These are phyloP conservation scores for Terrapene triunguis DNA, from an alignment of 2,113 vertebrate species.

Conservation along the genomic window DNA sequence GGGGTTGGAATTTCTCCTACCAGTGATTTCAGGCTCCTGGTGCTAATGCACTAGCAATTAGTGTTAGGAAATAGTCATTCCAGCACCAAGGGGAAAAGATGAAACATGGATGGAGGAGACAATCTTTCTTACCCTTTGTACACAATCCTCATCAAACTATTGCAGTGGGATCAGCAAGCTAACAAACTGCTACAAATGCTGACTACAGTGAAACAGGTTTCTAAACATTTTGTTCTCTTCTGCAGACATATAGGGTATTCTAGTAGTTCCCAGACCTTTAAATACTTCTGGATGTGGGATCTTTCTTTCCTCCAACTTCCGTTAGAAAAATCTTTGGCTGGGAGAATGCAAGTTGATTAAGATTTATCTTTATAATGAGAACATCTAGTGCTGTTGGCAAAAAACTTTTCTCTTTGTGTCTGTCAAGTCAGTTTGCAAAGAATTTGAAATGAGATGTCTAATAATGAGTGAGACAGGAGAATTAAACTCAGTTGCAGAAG, in stretches of 20 bases:
- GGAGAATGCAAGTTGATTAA: conserved; percentile 13
- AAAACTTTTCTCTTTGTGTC: conserved; percentile 42
- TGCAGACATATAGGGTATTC: neutral
- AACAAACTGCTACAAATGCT: neutral
- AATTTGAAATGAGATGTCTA: conserved; percentile 32
- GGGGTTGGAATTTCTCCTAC: neutral
- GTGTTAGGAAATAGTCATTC: neutral
- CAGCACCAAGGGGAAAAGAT: neutral
- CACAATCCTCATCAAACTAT: neutral
- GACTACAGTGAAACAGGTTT: neutral
- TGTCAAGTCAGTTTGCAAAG: conserved; percentile 34
- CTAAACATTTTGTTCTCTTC: neutral
- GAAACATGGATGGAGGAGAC: neutral
- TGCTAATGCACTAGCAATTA: neutral
- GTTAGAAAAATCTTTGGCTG: neutral
- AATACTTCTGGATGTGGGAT: neutral
- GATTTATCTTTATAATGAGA: conserved; percentile 13
- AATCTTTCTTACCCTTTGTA: neutral
- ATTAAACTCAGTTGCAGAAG: neutral
- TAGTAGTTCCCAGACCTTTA: neutral
- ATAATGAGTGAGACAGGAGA: neutral
- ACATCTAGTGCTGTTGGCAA: conserved; percentile 19
- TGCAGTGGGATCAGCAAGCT: neutral
- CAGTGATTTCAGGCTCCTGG: neutral
- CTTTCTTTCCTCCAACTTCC: neutral